Base-by-base conservation (phyloP, 2,888 invertebrate species). In the Trisateles emortualis region DNA sequence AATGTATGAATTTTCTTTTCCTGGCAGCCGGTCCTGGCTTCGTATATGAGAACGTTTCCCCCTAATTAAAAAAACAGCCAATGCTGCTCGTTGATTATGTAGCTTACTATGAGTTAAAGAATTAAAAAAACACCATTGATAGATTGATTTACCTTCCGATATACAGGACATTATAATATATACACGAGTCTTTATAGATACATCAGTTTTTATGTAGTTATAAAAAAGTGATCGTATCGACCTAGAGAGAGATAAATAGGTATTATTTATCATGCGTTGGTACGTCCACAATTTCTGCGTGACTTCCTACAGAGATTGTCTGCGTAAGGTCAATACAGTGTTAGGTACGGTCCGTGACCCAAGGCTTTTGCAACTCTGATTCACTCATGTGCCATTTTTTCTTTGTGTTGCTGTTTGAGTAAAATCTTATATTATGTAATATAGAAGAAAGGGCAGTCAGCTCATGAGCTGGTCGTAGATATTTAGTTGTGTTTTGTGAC, bases 261-360 rank as follows among this genome's bases (percentile, higher is more conserved):
- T 26, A 13, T 32, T 32, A 32, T 16, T n/a, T 38, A 33, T 38
- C 19, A 9, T n/a, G n/a, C 30, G 35, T 8, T 16, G 30, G 42
- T 22, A 32, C 26, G 40, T 53, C 33, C 44, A 54, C 41, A 53
- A 58, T 61, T 57, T 64, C 59, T 62, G 44, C 58, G 57, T 66
- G 62, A 67, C 67, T 70, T 68, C 64, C 64, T 66, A 57, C 38
- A 35, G 46, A 58, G 54, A 62, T 56, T 61, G 58, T 17, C 41
- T 9, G 33, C 44, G 42, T 59, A 60, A 71, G 64, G 75, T 67
- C 60, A 58, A 52, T 49, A 48, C 50, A 30, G 55, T 59, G 52
- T 57, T 59, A 55, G 41, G 48, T 57, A 41, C 45, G 4, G 53
- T 44, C 54, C 16, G 24, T 11, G 22, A 6, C 19, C 30, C n/a